Evolutionary conservation across 1,140 invertebrate species (phyloP).

Genomic region (Ceratitis capitata): DNA sequence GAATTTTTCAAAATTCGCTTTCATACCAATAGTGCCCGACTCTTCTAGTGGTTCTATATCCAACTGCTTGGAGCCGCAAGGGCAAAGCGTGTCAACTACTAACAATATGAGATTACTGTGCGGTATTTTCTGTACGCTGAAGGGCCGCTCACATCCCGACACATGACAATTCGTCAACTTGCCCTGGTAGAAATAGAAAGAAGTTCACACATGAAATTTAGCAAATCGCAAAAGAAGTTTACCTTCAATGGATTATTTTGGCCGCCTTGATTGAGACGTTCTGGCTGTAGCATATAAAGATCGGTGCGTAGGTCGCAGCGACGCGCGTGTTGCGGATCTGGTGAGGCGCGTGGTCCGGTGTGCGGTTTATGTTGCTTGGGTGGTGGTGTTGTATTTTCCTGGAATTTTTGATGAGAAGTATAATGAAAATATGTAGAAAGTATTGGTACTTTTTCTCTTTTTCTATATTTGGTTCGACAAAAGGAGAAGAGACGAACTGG

Average conservation of each 20-base stretch:
- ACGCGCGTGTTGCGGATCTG: conserved; percentile 71
- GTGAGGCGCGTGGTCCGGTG: conserved; percentile 65
- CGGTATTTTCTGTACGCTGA: conserved; percentile 92
- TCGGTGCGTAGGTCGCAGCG: conserved; percentile 88
- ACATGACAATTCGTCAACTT: conserved; percentile 90
- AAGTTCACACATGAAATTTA: no score
- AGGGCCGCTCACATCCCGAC: conserved; percentile 89
- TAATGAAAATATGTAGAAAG: no score
- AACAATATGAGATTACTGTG: conserved; percentile 90
- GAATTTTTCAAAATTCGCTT: not conserved
- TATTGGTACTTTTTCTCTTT: no score
- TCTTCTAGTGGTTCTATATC: conserved; percentile 83
- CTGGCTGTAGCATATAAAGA: conserved; percentile 85
- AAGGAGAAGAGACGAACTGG: no score
- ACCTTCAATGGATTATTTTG: conserved; percentile 74
- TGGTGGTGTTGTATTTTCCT: conserved; percentile 59
- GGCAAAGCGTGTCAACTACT: conserved; percentile 89
- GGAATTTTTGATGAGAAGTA: no score
- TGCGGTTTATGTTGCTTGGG: conserved; percentile 64
- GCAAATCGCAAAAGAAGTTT: not conserved
- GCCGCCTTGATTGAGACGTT: conserved; percentile 80
- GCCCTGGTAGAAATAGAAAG: conserved; percentile 72
- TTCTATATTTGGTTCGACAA: no score
- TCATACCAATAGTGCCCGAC: conserved; percentile 55
- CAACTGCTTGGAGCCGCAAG: conserved; percentile 84